Base-by-base conservation (phyloP, 2,888 invertebrate species). In the Eupeodes luniger region DNA sequence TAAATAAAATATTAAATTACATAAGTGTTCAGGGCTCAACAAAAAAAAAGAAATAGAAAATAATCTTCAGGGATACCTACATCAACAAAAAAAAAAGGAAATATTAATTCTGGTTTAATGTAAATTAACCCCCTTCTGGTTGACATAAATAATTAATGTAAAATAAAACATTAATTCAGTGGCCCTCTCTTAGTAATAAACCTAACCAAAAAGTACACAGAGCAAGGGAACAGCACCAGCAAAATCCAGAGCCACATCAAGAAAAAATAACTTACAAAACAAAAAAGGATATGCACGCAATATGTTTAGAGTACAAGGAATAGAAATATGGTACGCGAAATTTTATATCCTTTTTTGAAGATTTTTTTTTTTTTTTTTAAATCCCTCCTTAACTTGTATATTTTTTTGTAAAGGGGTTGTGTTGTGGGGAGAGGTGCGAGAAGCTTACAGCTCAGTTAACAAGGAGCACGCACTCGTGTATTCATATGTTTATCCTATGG, bases 261-360 rank as follows among this genome's bases (percentile, higher is more conserved):
- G 34, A 51, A 27, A 44, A 67, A 81, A 16, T 67, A 61, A 81
- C 72, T 36, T 61, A 27, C 27, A 27, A 62, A 85, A 34, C 59
- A 77, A 78, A 79, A 87, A 87, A 82, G 84, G 84, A 87, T 84
- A 87, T 81, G 84, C 87, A 87, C 87, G 87, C 87, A 87, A 83
- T 84, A 87, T 84, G 87, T 62, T 77, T 67, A 77, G 75, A 64
- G 44, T 75, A 78, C 81, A 81, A 49, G 82, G 78, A 82, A 82
- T 82, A 82, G 61, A 61, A 83, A 84, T 81, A 87, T 87, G 87
- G 87, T 87, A 84, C 84, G 87, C 87, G 87, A 87, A 84, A 67
- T 87, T 84, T 86, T 81, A 72, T 84, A 74, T 84, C 80, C 80
- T 87, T 87, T 77, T 84, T 87, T 84, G 72, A 84, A 84, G 49